A percentile compares a stretch with the other conserved stretches of the same genome.
Conservation (phyloP, 1,140 invertebrate genomes). For the Cydia splendana region DNA sequence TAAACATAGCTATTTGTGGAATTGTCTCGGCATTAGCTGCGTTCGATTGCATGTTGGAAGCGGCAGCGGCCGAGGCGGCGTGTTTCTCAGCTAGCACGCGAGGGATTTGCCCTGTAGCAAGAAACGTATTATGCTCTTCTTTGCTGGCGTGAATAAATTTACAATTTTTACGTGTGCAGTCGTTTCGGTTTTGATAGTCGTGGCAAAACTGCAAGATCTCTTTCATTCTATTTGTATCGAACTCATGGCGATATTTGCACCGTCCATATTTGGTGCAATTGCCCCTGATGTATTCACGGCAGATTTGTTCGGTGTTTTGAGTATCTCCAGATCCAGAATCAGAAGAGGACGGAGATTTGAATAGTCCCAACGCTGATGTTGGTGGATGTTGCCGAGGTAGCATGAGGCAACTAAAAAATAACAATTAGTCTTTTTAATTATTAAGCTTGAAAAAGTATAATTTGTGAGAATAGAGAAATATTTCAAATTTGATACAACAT, state of each 20-base stretch:
- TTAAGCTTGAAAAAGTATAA: too few species aligned
- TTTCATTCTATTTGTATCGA: constrained; percentile 62
- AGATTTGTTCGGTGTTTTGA: constrained; percentile 41
- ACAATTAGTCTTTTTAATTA: neutral
- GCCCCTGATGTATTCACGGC: constrained; percentile 61
- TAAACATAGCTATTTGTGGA: constrained; percentile 47
- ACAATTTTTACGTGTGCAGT: constrained; percentile 56
- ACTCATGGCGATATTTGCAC: constrained; percentile 58
- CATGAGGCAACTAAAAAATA: constrained; percentile 6
- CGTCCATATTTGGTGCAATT: constrained; percentile 54
- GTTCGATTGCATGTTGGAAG: constrained; percentile 12
- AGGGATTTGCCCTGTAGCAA: constrained; percentile 52
- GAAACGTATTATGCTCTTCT: constrained; percentile 59
- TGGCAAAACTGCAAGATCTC: constrained; percentile 62
- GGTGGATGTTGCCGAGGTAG: neutral
- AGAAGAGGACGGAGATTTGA: neutral
- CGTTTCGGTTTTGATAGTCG: constrained; percentile 60
- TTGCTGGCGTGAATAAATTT: constrained; percentile 58
- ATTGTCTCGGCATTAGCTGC: constrained; percentile 45
- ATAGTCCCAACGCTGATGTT: neutral
- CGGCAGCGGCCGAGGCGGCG: constrained; percentile 47
- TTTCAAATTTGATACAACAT: too few species aligned
- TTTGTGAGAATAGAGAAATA: too few species aligned
- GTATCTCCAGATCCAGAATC: neutral
- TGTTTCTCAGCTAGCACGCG: constrained; percentile 53